phyloP scores from a whole-genome alignment of 2,797 vertebrate genomes.

The Gobionotothen gibberifrons region DNA sequence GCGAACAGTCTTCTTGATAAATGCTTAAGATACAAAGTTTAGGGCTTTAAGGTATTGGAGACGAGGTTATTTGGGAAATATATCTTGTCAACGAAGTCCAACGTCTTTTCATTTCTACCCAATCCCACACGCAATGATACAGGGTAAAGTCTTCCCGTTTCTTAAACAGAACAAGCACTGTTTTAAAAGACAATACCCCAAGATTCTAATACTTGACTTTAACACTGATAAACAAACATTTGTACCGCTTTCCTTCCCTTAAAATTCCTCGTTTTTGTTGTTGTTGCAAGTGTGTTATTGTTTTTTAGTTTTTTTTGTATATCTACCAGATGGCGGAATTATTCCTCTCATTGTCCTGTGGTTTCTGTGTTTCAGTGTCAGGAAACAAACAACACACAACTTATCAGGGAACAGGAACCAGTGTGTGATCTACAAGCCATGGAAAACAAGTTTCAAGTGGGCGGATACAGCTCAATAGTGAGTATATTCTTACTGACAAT shows the following conservation, averaged over 20 bases:
- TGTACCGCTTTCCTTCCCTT: background rate
- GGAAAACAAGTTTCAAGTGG: slow-evolving; percentile 81
- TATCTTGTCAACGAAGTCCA: too few species aligned
- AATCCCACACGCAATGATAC: too few species aligned
- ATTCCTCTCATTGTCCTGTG: background rate
- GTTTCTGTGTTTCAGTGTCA: slow-evolving; percentile 81
- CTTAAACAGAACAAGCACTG: too few species aligned
- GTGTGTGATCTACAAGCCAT: slow-evolving; percentile 87
- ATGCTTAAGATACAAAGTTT: too few species aligned
- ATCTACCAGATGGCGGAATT: background rate
- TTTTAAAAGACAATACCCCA: background rate
- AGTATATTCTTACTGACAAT: slow-evolving; percentile 57
- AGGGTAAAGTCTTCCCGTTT: too few species aligned
- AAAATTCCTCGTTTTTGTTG: background rate
- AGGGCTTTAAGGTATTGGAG: too few species aligned
- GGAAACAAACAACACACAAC: slow-evolving; percentile 54
- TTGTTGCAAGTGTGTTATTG: background rate
- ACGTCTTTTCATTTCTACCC: too few species aligned
- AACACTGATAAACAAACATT: background rate
- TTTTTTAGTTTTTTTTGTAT: background rate
- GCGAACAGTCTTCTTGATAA: too few species aligned
- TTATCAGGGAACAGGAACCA: slow-evolving; percentile 57
- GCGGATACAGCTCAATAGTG: slow-evolving; percentile 87
- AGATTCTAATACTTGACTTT: background rate
- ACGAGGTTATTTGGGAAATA: too few species aligned